A percentile compares a stretch with the other conserved stretches of the same genome.
Conservation (phyloP, 2,113 vertebrate genomes). For the Catagonus wagneri region DNA sequence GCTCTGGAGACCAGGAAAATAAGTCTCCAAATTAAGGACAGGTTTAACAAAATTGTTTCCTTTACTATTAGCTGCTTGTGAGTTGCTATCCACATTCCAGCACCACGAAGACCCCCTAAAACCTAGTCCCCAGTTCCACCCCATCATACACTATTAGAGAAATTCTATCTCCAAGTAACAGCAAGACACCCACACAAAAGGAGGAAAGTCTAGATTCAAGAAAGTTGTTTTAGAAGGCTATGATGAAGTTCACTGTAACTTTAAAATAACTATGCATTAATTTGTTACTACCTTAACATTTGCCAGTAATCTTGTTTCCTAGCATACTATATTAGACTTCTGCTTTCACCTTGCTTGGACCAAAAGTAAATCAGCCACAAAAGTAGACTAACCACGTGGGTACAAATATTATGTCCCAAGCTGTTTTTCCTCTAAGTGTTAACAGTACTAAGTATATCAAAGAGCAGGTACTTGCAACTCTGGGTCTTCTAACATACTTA, state of each 20-base stretch:
- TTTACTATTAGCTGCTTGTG: neutral
- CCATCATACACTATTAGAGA: neutral
- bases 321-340: neutral
- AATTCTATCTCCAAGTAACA: constrained; percentile 3
- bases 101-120: neutral
- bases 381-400: neutral
- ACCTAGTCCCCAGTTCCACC: neutral
- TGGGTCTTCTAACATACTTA: neutral
- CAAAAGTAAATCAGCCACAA: neutral
- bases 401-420: neutral
- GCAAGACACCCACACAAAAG: neutral
- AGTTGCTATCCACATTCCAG: neutral
- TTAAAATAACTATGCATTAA: constrained; percentile 50
- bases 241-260: constrained; percentile 4
- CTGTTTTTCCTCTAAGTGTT: neutral
- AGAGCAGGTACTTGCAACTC: neutral
- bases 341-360: neutral
- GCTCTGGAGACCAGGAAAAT: neutral
- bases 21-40: neutral
- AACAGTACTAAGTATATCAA: neutral
- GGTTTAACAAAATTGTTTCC: neutral
- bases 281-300: neutral
- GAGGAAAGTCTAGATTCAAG: neutral
- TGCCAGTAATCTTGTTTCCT: constrained; percentile 20
- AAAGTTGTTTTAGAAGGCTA: neutral